Percentiles rank a stretch among this genome's conserved stretches.
Evolutionary conservation across 2,113 vertebrate species (phyloP).

Genomic region (Apaloderma vittatum): DNA sequence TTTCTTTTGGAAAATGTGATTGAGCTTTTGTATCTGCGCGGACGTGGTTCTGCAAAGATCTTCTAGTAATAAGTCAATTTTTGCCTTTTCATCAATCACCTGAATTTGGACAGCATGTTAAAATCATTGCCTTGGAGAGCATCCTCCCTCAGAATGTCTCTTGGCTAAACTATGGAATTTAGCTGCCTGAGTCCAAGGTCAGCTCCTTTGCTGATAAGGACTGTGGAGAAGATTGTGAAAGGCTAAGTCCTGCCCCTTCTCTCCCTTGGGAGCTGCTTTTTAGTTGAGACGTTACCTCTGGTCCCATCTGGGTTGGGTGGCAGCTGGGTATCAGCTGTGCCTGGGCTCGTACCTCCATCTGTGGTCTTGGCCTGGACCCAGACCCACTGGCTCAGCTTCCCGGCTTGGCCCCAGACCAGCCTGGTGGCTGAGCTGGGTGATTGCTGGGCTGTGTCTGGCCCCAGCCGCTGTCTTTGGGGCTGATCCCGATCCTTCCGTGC

Average conservation of each 20-base stretch:
- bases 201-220: background rate
- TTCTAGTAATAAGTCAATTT: background rate
- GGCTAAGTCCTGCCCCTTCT: background rate
- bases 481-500: accelerated
- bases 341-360: background rate
- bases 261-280: background rate
- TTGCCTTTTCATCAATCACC: background rate
- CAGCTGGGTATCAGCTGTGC: background rate
- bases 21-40: background rate
- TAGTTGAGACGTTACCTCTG: background rate
- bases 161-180: background rate
- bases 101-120: background rate
- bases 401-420: background rate
- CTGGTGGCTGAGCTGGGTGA: accelerated
- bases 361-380: background rate
- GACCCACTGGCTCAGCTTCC: background rate
- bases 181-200: accelerated
- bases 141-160: accelerated
- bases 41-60: background rate
- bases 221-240: background rate
- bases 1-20: constrained; percentile 58
- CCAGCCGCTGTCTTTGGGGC: accelerated
- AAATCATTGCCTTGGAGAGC: background rate
- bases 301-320: background rate
- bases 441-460: accelerated